Conservation (phyloP, 1,140 invertebrate genomes). For the Dreissena polymorpha region DNA sequence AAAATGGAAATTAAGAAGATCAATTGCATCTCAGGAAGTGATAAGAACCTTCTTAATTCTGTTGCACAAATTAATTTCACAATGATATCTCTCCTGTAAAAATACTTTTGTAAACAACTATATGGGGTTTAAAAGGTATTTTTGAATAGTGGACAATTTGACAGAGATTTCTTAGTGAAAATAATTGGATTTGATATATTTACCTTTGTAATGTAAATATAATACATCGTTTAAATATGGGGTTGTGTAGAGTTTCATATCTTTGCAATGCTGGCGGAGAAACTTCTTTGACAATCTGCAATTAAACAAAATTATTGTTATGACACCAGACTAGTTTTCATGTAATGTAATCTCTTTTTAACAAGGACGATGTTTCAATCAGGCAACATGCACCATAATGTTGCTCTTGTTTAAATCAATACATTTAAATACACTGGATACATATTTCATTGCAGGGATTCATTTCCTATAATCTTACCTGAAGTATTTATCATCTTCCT, state of each 20-base stretch:
- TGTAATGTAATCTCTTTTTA: background rate
- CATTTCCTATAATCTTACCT: slow-evolving; percentile 6
- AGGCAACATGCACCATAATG: background rate
- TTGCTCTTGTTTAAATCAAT: background rate
- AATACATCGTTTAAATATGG: slow-evolving; percentile 95
- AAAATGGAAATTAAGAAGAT: background rate
- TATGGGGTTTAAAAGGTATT: background rate
- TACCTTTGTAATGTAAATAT: slow-evolving; percentile 96
- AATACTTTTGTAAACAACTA: background rate
- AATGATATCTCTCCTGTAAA: background rate
- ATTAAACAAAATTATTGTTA: slow-evolving; percentile 38
- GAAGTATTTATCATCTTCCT: slow-evolving; percentile 44
- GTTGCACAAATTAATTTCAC: background rate
- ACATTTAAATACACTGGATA: slow-evolving; percentile 11
- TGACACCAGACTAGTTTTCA: background rate
- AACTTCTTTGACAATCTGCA: slow-evolving; percentile 78
- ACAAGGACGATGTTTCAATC: background rate
- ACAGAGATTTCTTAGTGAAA: background rate
- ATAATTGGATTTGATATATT: no score
- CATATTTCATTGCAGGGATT: background rate
- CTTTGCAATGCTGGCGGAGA: slow-evolving; percentile 90
- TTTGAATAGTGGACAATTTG: no score
- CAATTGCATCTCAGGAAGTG: background rate
- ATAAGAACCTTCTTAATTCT: background rate
- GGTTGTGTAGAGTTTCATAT: slow-evolving; percentile 92